Conservation (phyloP, 2,888 invertebrate genomes). For the Argyresthia goedartella region DNA sequence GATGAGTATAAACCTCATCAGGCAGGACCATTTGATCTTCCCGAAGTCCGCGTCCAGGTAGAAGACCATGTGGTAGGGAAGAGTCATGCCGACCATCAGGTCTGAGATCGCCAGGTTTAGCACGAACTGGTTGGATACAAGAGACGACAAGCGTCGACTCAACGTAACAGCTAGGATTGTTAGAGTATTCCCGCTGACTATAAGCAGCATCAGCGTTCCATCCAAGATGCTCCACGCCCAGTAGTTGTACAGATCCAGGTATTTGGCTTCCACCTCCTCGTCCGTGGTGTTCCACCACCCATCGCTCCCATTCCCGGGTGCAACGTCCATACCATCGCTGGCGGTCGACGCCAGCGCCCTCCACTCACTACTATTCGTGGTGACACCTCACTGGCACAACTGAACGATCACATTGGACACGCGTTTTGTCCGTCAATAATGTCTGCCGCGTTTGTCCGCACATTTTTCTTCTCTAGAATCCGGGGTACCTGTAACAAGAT, state of each 20-base stretch:
- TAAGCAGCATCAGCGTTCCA: conserved; percentile 74
- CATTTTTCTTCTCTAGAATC: conserved; percentile 28
- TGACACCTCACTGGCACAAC: conserved; percentile 45
- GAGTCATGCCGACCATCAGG: conserved; percentile 80
- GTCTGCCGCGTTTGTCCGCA: conserved; percentile 20
- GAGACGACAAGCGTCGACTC: conserved; percentile 76
- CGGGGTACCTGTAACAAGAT: conserved; percentile 29
- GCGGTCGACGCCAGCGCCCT: conserved; percentile 58
- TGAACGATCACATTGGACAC: conserved; percentile 37
- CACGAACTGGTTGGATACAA: conserved; percentile 83
- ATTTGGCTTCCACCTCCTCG: conserved; percentile 5
- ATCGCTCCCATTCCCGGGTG: conserved; percentile 48
- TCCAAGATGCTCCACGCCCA: conserved; percentile 78
- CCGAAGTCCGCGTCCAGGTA: conserved; percentile 75
- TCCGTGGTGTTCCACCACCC: conserved; percentile 36
- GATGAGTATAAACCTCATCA: conserved; percentile 80
- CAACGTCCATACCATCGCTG: conserved; percentile 68
- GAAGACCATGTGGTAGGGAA: conserved; percentile 85
- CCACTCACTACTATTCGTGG: conserved; percentile 57
- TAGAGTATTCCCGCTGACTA: conserved; percentile 80
- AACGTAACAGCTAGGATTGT: conserved; percentile 81
- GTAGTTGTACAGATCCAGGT: conserved; percentile 49
- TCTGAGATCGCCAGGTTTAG: conserved; percentile 85
- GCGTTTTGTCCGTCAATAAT: conserved; percentile 13
- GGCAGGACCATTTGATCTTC: conserved; percentile 72